phyloP scores from a whole-genome alignment of 2,888 invertebrate genomes.

The Tortrix viridana region DNA sequence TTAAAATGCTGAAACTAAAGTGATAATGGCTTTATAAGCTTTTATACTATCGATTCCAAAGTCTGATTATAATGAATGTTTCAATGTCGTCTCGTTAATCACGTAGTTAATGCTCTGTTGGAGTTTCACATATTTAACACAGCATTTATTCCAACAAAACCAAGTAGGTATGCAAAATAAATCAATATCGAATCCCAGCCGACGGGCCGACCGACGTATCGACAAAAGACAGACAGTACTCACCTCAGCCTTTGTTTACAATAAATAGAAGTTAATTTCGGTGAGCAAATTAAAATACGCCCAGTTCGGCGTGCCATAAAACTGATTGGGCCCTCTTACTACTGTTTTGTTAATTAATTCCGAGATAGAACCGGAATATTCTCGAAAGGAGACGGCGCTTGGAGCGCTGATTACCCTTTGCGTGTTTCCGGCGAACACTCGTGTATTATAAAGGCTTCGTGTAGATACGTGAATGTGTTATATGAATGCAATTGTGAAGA shows the following conservation, averaged over 20 bases:
- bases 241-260: slow-evolving; percentile 37
- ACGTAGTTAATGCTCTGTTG: too few species aligned
- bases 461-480: not conserved
- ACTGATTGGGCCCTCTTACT: slow-evolving; percentile 44
- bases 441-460: not conserved
- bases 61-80: too few species aligned
- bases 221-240: not conserved
- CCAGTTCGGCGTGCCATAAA: slow-evolving; percentile 41
- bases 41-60: too few species aligned
- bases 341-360: slow-evolving; percentile 50
- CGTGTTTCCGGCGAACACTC: slow-evolving; percentile 13
- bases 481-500: not conserved
- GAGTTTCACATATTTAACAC: too few species aligned
- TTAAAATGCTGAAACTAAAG: too few species aligned
- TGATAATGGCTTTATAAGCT: too few species aligned
- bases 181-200: not conserved
- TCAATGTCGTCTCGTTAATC: too few species aligned
- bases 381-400: slow-evolving; percentile 9
- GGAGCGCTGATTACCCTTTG: slow-evolving; percentile 22
- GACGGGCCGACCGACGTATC: not conserved
- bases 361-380: slow-evolving; percentile 16
- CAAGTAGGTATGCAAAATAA: not conserved
- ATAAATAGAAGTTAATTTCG: slow-evolving; percentile 33
- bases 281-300: slow-evolving; percentile 42
- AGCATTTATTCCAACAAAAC: not conserved